phyloP scores from a whole-genome alignment of 2,888 invertebrate species.

The Eulithis testata region DNA sequence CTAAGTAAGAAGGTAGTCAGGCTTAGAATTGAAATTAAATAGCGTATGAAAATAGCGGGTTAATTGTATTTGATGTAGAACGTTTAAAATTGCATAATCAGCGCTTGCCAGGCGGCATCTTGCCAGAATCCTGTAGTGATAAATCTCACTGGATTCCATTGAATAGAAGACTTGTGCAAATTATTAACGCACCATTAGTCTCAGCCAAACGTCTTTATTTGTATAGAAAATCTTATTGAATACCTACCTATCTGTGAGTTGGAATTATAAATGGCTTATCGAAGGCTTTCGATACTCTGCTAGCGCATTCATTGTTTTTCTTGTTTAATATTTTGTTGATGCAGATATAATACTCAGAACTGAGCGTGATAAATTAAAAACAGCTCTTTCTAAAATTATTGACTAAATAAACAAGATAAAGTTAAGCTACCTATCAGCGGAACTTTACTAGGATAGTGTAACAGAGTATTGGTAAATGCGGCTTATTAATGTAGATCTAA shows the following conservation, averaged over 20 bases:
- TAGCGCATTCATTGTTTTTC: constrained; percentile 53
- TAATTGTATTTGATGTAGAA: constrained; percentile 57
- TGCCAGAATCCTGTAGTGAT: constrained; percentile 80
- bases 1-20: background rate
- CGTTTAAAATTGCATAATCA: constrained; percentile 73
- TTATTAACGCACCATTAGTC: constrained; percentile 82
- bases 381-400: background rate
- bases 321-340: constrained; percentile 35
- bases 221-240: constrained; percentile 66
- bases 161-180: constrained; percentile 76
- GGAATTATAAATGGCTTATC: constrained; percentile 62
- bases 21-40: constrained; percentile 29
- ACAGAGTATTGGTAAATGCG: too few relatives aligned
- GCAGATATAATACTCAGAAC: background rate
- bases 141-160: constrained; percentile 77
- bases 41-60: constrained; percentile 41
- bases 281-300: constrained; percentile 44
- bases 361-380: too few relatives aligned
- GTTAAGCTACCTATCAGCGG: too few relatives aligned
- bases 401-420: background rate
- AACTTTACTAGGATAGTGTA: too few relatives aligned
- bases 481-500: too few relatives aligned
- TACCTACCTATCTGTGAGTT: constrained; percentile 52
- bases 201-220: constrained; percentile 75
- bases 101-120: constrained; percentile 78